phyloP scores from a whole-genome alignment of 2,113 vertebrate species.

The Pristiophorus japonicus region DNA sequence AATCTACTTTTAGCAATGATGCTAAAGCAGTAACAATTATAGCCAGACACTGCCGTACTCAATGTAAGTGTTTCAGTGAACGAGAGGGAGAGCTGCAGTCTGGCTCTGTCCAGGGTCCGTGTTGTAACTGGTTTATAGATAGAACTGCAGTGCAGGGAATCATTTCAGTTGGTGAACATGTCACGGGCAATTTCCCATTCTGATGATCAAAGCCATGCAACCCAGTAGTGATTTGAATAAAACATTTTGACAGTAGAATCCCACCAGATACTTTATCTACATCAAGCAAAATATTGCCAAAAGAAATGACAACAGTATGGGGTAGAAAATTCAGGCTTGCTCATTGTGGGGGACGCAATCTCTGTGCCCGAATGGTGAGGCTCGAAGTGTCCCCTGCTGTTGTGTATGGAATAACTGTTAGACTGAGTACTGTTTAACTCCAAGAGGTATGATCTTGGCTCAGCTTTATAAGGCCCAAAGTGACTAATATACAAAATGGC shows the following conservation, averaged over 20 bases:
- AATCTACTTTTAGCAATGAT: not conserved
- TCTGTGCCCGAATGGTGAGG: not conserved
- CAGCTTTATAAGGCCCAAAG: no score
- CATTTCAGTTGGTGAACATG: not conserved
- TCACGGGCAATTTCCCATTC: slow-evolving; percentile 10
- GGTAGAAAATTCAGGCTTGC: not conserved
- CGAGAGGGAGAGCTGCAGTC: not conserved
- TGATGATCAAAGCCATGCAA: not conserved
- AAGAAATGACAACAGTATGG: not conserved
- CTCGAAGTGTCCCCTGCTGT: not conserved
- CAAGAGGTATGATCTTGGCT: no score
- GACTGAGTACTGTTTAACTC: no score
- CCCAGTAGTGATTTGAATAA: not conserved
- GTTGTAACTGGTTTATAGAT: not conserved
- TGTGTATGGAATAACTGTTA: no score
- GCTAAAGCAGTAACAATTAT: not conserved
- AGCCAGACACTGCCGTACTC: no score
- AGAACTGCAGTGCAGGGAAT: not conserved
- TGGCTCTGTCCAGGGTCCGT: not conserved
- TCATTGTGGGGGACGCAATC: not conserved
- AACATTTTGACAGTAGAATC: not conserved
- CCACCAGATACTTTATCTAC: not conserved
- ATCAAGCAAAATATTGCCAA: not conserved
- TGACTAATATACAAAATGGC: no score
- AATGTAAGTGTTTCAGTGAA: not conserved